Evolutionary conservation across 2,888 invertebrate genomes (phyloP).

Genomic region (Perizoma flavofasciatum): DNA sequence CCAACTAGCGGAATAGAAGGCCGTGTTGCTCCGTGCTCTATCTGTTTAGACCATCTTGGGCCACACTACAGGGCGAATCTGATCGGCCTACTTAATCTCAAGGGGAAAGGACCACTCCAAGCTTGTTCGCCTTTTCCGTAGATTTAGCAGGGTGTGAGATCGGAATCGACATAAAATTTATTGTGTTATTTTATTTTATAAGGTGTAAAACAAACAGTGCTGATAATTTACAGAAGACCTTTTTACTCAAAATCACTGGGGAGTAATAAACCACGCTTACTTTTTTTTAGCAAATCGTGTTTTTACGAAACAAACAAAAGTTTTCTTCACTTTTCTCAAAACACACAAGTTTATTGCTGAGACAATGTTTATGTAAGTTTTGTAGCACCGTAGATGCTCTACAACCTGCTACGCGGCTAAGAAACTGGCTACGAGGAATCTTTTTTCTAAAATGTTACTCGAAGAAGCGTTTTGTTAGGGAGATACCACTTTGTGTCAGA

Average conservation of each 20-base stretch:
- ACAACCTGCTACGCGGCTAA: constrained; percentile 30
- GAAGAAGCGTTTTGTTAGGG: constrained; percentile 18
- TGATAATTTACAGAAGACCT: too few relatives aligned
- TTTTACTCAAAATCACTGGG: too few relatives aligned
- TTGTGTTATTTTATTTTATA: background rate
- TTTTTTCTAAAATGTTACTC: constrained; percentile 24
- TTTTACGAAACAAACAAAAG: constrained; percentile 11
- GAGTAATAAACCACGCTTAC: too few relatives aligned
- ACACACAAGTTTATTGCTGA: constrained; percentile 22
- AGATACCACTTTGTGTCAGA: constrained; percentile 24
- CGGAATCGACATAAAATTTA: constrained; percentile 7
- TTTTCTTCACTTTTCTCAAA: constrained; percentile 3
- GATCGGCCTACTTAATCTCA: constrained; percentile 33
- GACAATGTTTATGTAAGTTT: constrained; percentile 23
- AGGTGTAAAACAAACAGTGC: too few relatives aligned
- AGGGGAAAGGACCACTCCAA: constrained; percentile 29
- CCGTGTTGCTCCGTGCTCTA: constrained; percentile 36
- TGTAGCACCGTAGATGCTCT: constrained; percentile 29
- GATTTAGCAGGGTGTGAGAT: constrained; percentile 30
- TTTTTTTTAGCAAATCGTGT: background rate
- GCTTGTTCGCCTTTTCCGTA: constrained; percentile 24
- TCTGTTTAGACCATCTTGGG: constrained; percentile 35
- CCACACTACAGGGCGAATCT: constrained; percentile 23
- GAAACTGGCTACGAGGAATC: constrained; percentile 24
- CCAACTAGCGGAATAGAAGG: constrained; percentile 29